phyloP scores from a whole-genome alignment of 2,888 invertebrate genomes.

The Tinea trinotella region DNA sequence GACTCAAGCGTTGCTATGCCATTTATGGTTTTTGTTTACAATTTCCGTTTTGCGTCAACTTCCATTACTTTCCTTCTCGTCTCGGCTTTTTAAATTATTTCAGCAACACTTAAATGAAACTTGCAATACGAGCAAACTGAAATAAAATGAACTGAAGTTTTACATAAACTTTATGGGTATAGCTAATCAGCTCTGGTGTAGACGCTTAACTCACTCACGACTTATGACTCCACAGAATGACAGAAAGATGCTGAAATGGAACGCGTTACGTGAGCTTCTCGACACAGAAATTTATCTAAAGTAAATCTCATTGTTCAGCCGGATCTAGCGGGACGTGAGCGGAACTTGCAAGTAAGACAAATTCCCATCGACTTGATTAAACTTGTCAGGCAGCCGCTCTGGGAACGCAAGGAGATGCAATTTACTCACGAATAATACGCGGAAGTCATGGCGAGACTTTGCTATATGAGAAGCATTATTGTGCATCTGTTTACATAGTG shows the following conservation, averaged over 20 bases:
- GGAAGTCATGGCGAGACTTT: slow-evolving; percentile 20
- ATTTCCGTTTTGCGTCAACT: neutral
- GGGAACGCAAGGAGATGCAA: slow-evolving; percentile 37
- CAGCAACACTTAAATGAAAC: neutral
- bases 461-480: slow-evolving; percentile 19
- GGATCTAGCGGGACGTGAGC: slow-evolving; percentile 50
- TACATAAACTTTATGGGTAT: neutral
- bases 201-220: neutral
- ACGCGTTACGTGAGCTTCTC: slow-evolving; percentile 18
- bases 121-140: too few species aligned
- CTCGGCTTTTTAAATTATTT: neutral
- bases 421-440: slow-evolving; percentile 34
- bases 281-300: slow-evolving; percentile 43
- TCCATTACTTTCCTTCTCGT: neutral
- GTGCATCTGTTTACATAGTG: slow-evolving; percentile 7
- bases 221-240: slow-evolving; percentile 27
- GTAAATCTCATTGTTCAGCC: slow-evolving; percentile 57
- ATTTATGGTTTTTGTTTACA: slow-evolving; percentile 18
- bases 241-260: slow-evolving; percentile 27
- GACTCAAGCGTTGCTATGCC: slow-evolving; percentile 12
- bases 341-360: slow-evolving; percentile 57
- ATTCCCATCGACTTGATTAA: slow-evolving; percentile 64
- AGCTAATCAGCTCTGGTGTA: neutral
- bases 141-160: neutral
- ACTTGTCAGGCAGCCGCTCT: slow-evolving; percentile 38